Evolutionary conservation across 2,888 invertebrate genomes (phyloP).

Genomic region (Dynastes tityus): DNA sequence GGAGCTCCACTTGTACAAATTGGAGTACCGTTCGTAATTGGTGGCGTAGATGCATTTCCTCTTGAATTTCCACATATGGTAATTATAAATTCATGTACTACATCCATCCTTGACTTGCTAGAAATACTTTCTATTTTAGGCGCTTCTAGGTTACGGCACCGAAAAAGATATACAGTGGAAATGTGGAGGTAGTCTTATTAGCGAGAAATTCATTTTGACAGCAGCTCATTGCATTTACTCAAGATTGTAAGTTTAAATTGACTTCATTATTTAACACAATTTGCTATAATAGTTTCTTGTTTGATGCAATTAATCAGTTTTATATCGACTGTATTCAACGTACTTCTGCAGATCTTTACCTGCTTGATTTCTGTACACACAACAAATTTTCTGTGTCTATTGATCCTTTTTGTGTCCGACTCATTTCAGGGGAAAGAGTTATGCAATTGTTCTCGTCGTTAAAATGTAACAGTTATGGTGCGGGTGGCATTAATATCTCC

Average conservation of each 20-base stretch:
- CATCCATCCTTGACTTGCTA: not conserved
- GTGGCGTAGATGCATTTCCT: constrained; percentile 38
- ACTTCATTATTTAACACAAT: not conserved
- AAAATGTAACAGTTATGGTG: no score
- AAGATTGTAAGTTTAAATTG: constrained; percentile 50
- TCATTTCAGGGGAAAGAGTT: no score
- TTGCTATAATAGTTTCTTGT: no score
- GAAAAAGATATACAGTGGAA: constrained; percentile 67
- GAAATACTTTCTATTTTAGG: constrained; percentile 52
- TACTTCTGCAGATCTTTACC: no score
- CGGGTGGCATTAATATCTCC: no score
- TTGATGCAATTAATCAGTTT: no score
- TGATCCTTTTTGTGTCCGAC: no score
- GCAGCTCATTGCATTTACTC: constrained; percentile 75
- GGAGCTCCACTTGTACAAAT: not conserved
- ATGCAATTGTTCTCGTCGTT: no score
- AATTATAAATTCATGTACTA: constrained; percentile 60
- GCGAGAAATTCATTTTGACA: constrained; percentile 75
- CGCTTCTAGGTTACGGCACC: constrained; percentile 57
- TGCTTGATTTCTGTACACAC: no score
- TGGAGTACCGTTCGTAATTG: constrained; percentile 26
- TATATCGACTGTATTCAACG: no score
- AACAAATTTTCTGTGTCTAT: no score
- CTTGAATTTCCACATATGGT: constrained; percentile 56
- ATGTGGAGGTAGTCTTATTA: constrained; percentile 79